Conservation (phyloP, 2,797 vertebrate genomes). For the Nannoperca australis region DNA sequence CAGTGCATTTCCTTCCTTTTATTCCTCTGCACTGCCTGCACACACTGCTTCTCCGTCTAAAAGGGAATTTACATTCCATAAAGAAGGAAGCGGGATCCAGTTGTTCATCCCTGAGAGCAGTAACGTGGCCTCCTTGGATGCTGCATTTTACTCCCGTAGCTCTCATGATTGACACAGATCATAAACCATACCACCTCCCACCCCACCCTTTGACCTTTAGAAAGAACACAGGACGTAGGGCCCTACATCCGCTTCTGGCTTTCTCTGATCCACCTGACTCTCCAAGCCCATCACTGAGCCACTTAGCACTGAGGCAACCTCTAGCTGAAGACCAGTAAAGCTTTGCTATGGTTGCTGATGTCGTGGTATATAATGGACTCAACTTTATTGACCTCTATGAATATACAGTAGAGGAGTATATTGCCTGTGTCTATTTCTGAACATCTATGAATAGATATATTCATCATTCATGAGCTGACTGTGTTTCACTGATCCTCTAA, state of each 20-base stretch:
- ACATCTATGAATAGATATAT: slow-evolving; percentile 52
- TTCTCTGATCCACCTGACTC: slow-evolving; percentile 56
- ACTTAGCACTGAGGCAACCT: slow-evolving; percentile 51
- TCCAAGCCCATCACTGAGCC: slow-evolving; percentile 58
- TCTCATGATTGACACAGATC: slow-evolving; percentile 66
- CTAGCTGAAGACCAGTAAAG: slow-evolving; percentile 45
- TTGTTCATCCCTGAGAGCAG: slow-evolving; percentile 33
- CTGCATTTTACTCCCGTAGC: slow-evolving; percentile 51
- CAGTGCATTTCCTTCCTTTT: slow-evolving; percentile 42
- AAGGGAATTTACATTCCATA: slow-evolving; percentile 39
- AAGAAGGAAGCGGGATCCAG: slow-evolving; percentile 44
- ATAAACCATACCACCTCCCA: slow-evolving; percentile 51
- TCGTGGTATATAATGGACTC: slow-evolving; percentile 65
- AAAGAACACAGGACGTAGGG: slow-evolving; percentile 26
- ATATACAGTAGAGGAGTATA: slow-evolving; percentile 56
- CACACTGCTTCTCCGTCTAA: slow-evolving; percentile 19
- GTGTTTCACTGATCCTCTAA: slow-evolving; percentile 36
- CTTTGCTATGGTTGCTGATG: slow-evolving; percentile 40
- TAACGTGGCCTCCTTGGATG: slow-evolving; percentile 46
- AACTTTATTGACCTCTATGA: slow-evolving; percentile 67
- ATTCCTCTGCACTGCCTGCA: slow-evolving; percentile 30
- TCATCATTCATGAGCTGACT: slow-evolving; percentile 51
- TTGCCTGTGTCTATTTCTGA: slow-evolving; percentile 59
- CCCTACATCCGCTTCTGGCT: slow-evolving; percentile 48
- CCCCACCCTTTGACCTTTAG: slow-evolving; percentile 63